Conservation (phyloP, 2,113 vertebrate species). For the Grammomys dolichurus region DNA sequence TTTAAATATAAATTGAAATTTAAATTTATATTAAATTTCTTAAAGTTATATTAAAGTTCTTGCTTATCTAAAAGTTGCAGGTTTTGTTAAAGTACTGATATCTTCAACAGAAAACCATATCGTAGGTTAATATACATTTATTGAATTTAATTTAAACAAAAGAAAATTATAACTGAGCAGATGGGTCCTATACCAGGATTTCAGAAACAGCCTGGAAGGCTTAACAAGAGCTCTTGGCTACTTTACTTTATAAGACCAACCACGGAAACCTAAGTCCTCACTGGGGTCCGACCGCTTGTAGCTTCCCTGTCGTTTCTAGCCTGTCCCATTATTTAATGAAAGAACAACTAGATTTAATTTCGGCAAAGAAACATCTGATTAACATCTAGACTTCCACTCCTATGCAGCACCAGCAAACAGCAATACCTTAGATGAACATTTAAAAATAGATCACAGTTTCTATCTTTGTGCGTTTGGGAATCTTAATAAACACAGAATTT, state of each 20-base stretch:
- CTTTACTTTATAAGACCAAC: constrained; percentile 13
- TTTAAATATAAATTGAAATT: background rate
- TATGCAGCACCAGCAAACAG: constrained; percentile 41
- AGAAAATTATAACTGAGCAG: constrained; percentile 20
- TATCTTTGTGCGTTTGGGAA: background rate
- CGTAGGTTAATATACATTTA: background rate
- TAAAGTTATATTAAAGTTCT: background rate
- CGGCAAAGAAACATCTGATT: constrained; percentile 35
- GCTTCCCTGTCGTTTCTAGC: background rate
- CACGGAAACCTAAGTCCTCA: constrained; percentile 18
- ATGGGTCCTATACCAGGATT: background rate
- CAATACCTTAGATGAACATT: constrained; percentile 47
- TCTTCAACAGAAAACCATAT: constrained; percentile 1
- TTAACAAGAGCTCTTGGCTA: background rate
- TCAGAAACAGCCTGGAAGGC: background rate
- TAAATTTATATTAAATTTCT: background rate
- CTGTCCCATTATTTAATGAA: constrained; percentile 53
- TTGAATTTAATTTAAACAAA: constrained; percentile 13
- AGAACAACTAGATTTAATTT: constrained; percentile 53
- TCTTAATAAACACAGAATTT: constrained; percentile 37
- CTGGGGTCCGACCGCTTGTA: background rate
- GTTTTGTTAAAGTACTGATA: constrained; percentile 13
- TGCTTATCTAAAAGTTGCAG: background rate
- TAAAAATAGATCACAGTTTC: constrained; percentile 37
- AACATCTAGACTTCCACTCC: constrained; percentile 12